phyloP scores from a whole-genome alignment of 2,888 invertebrate species.

The Apamea anceps region DNA sequence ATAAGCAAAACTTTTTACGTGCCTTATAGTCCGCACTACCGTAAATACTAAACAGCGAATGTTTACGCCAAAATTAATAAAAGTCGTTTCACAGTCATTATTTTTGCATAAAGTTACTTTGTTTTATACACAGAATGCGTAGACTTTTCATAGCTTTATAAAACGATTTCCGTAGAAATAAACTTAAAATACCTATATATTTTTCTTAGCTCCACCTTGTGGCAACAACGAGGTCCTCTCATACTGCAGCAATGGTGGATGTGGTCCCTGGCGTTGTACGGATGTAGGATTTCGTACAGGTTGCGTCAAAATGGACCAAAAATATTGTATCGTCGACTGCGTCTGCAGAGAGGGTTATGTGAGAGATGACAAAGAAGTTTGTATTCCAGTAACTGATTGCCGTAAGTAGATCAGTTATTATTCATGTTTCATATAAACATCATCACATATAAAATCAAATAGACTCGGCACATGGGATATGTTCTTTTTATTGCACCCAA shows the following conservation, averaged over 20 bases:
- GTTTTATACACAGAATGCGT: neutral
- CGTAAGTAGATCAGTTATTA: slow-evolving; percentile 61
- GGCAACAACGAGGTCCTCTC: slow-evolving; percentile 50
- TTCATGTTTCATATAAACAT: neutral
- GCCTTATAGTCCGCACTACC: neutral
- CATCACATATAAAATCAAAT: neutral
- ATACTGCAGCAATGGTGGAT: slow-evolving; percentile 60
- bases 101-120: neutral
- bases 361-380: slow-evolving; percentile 60
- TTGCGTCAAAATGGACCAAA: slow-evolving; percentile 57
- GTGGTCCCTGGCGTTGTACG: slow-evolving; percentile 70
- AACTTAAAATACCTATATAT: neutral
- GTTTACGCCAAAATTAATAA: neutral
- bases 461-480: too few relatives aligned
- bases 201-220: slow-evolving; percentile 37
- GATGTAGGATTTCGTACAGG: slow-evolving; percentile 64
- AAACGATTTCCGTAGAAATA: neutral
- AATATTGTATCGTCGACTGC: slow-evolving; percentile 58
- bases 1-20: neutral
- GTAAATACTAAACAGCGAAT: neutral
- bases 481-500: neutral
- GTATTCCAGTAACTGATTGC: slow-evolving; percentile 67
- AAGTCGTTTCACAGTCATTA: neutral
- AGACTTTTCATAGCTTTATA: neutral
- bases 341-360: slow-evolving; percentile 65